Base-by-base conservation (phyloP, 2,797 vertebrate species). In the Gymnopithys bicolor region DNA sequence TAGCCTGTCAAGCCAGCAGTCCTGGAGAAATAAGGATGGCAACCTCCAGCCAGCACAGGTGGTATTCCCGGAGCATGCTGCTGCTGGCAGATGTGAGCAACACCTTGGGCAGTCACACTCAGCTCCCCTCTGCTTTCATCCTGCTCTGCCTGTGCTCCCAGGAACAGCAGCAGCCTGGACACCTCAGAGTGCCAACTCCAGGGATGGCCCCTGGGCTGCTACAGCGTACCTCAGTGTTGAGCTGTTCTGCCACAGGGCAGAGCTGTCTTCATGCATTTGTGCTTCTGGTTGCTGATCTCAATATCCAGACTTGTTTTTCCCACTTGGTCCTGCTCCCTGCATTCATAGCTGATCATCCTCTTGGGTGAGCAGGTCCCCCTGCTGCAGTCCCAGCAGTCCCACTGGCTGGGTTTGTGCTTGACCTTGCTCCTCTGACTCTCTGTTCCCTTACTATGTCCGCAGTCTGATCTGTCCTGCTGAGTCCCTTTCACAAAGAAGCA, bases 191-290 rank as follows among this genome's bases (percentile, higher is more conserved):
- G 56, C n/a, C 11, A 62, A 33, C 35, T 11, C 30, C 28, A 11
- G 33, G 27, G 59, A 33, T 0, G 4, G 41, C 33, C 91, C 24
- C 30, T 58, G 63, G 23, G n/a, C 5, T 39, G 10, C 30, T 16
- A 0, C 4, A 2, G 16, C 23, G 55, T 27, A 23, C 22, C 2
- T 3, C 37, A 58, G 62, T 6, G 1, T 11, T 46, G 73, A 46
- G 67, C 27, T 39, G 67, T 58, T 55, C 62, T 78, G 37, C 51
- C 37, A 6, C 7, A 4, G 43, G 46, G 11, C 45, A 87, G 64
- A 77, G 24, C 56, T 32, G 8, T 45, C 32, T 62, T 70, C 14
- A 16, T 17, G 37, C 30, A 11, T 39, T 62, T 39, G 27, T 66
- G 67, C 52, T 90, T 53, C 46, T 28, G 60, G 9, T 3, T 23